Conservation (phyloP, 2,113 vertebrate genomes). For the Albula goreensis region DNA sequence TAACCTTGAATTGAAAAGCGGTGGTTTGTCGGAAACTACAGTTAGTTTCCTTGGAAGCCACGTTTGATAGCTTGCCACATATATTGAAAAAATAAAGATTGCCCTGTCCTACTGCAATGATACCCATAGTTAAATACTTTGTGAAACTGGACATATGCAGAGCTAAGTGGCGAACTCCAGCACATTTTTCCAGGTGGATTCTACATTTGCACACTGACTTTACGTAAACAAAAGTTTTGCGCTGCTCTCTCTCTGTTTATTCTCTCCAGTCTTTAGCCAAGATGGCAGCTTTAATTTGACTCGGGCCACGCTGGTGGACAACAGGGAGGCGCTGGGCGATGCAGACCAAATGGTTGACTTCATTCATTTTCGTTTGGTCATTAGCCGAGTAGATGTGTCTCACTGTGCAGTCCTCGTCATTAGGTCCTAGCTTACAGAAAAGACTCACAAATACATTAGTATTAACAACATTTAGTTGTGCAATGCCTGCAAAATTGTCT, state of each 20-base stretch:
- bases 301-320: neutral
- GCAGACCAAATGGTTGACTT: neutral
- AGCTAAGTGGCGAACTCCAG: too few relatives aligned
- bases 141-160: too few relatives aligned
- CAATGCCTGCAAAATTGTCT: too few relatives aligned
- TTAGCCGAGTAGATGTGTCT: neutral
- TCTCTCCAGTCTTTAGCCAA: neutral
- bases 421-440: neutral
- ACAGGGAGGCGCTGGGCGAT: neutral
- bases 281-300: conserved; percentile 16
- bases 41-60: neutral
- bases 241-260: neutral
- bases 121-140: too few relatives aligned
- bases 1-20: neutral
- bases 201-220: neutral
- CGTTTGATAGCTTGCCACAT: neutral
- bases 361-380: neutral
- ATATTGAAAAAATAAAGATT: neutral
- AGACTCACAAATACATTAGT: neutral
- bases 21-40: neutral
- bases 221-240: too few relatives aligned
- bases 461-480: too few relatives aligned
- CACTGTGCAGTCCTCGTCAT: neutral
- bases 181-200: neutral
- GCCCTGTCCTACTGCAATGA: too few relatives aligned